A percentile compares a stretch with the other conserved stretches of the same genome.
Evolutionary conservation across 2,888 invertebrate species (phyloP).

Genomic region (Nomada goodeniana): DNA sequence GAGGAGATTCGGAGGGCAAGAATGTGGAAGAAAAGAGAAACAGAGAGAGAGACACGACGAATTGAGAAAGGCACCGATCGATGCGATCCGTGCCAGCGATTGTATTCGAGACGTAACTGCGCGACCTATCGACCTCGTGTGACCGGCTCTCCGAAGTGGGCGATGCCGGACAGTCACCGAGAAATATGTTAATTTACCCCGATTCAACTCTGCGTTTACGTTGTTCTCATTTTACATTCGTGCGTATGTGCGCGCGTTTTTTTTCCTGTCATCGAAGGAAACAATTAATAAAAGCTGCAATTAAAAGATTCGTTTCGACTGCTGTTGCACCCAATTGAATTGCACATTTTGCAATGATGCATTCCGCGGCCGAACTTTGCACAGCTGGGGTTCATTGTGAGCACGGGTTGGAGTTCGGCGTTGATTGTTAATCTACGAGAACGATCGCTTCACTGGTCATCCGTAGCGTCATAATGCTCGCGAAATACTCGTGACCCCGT

Average conservation of each 20-base stretch:
- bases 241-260: too few relatives aligned
- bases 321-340: too few relatives aligned
- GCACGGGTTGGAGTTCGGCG: background rate
- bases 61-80: slow-evolving; percentile 48
- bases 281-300: background rate
- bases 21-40: background rate
- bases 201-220: too few relatives aligned
- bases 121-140: slow-evolving; percentile 69
- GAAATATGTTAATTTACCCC: too few relatives aligned
- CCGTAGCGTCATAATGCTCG: background rate
- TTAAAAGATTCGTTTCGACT: background rate
- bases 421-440: background rate
- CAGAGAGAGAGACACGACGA: background rate
- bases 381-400: too few relatives aligned
- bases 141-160: slow-evolving; percentile 45
- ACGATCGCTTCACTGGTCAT: background rate
- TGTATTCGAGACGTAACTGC: slow-evolving; percentile 63
- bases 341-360: too few relatives aligned
- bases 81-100: slow-evolving; percentile 66
- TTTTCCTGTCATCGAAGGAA: background rate
- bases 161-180: background rate
- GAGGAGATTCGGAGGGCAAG: background rate
- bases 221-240: too few relatives aligned
- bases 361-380: too few relatives aligned
- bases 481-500: slow-evolving; percentile 1